A percentile compares a stretch with the other conserved stretches of the same genome.
Conservation (phyloP, 2,888 invertebrate genomes). For the Plebejus argus region DNA sequence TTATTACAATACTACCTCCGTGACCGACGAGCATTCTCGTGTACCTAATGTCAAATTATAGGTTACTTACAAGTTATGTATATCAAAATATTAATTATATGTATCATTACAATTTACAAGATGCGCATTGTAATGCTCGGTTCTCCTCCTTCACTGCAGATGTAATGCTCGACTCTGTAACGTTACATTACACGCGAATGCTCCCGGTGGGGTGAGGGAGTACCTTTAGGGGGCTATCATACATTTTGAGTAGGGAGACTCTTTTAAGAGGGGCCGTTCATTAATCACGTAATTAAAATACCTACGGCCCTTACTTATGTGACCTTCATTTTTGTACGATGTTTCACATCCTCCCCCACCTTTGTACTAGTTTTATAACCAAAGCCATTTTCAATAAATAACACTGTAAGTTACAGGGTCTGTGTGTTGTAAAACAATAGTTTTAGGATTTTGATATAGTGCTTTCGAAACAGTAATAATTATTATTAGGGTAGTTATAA, state of each 20-base stretch:
- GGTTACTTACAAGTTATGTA: no score
- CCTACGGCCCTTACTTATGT: not conserved
- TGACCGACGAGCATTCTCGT: no score
- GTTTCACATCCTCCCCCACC: slow-evolving; percentile 11
- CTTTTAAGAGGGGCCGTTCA: not conserved
- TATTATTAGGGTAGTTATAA: not conserved
- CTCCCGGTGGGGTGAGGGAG: no score
- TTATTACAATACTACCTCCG: no score
- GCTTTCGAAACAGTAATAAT: slow-evolving; percentile 8
- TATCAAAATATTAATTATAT: no score
- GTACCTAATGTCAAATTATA: no score
- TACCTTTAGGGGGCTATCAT: not conserved
- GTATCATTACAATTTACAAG: no score
- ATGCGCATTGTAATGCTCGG: no score
- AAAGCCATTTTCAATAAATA: slow-evolving; percentile 26
- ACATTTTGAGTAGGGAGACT: not conserved
- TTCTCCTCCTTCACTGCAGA: no score
- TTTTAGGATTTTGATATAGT: slow-evolving; percentile 4
- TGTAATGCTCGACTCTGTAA: no score
- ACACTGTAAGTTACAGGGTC: slow-evolving; percentile 14
- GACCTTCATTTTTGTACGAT: not conserved
- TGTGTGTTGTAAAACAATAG: not conserved
- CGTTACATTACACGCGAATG: no score
- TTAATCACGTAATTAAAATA: not conserved
- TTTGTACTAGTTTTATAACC: slow-evolving; percentile 23